Percentiles rank a stretch among this genome's conserved stretches.
Conservation (phyloP, 1,140 invertebrate species). For the Formica exsecta region DNA sequence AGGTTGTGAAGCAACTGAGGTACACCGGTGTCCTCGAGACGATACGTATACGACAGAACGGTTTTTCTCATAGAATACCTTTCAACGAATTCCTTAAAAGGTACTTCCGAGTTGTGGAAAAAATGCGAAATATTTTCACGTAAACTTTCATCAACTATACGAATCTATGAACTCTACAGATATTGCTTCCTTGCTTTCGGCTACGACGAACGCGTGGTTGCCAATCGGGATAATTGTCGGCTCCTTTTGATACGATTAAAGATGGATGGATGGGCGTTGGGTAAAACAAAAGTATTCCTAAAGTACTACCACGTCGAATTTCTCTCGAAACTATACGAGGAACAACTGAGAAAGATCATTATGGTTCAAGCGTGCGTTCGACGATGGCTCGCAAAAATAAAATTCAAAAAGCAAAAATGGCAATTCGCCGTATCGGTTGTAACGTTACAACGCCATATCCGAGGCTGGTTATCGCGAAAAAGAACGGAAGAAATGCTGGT, state of each 20-base stretch:
- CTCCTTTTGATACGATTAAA: slow-evolving; percentile 90
- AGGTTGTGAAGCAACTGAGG: slow-evolving; percentile 92
- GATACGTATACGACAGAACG: slow-evolving; percentile 92
- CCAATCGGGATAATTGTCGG: slow-evolving; percentile 91
- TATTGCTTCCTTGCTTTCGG: slow-evolving; percentile 93
- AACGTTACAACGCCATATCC: slow-evolving; percentile 90
- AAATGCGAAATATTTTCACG: neutral
- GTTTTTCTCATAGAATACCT: slow-evolving; percentile 92
- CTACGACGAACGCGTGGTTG: slow-evolving; percentile 90
- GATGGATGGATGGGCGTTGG: slow-evolving; percentile 94
- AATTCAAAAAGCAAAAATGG: slow-evolving; percentile 88
- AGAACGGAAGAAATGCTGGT: slow-evolving; percentile 83
- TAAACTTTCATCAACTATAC: neutral
- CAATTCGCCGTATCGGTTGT: slow-evolving; percentile 89
- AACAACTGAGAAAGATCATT: slow-evolving; percentile 90
- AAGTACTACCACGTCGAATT: slow-evolving; percentile 96
- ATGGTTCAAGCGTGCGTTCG: slow-evolving; percentile 91
- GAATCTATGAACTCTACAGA: slow-evolving; percentile 84
- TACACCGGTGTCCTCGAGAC: slow-evolving; percentile 95
- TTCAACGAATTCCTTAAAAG: slow-evolving; percentile 94
- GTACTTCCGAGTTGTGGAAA: slow-evolving; percentile 81
- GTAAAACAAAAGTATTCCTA: slow-evolving; percentile 94
- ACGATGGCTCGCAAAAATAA: slow-evolving; percentile 90
- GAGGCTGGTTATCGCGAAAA: slow-evolving; percentile 89
- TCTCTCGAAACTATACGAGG: slow-evolving; percentile 92